A percentile compares a stretch with the other conserved stretches of the same genome.
These are phyloP conservation scores for Hylaeus volcanicus DNA, from an alignment of 1,140 invertebrate species.

Conservation along the genomic window DNA sequence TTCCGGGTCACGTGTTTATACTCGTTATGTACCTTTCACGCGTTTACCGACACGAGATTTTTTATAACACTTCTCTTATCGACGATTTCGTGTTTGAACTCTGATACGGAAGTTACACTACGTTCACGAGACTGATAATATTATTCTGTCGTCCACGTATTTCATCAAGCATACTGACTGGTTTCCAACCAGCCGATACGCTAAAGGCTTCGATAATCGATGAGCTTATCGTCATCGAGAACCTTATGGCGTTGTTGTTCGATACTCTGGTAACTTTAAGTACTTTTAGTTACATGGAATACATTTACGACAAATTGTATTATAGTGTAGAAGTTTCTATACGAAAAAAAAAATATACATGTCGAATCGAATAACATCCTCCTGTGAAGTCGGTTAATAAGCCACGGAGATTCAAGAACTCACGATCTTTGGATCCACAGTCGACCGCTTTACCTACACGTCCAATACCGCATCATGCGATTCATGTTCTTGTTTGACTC, in stretches of 20 bases:
- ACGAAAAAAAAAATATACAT: too few relatives aligned
- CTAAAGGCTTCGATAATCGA: constrained; percentile 74
- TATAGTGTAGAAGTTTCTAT: too few relatives aligned
- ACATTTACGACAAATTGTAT: too few relatives aligned
- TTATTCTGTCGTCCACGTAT: constrained; percentile 14
- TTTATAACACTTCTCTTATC: constrained; percentile 16
- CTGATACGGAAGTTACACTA: constrained; percentile 2
- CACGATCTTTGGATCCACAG: too few relatives aligned
- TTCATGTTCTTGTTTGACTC: too few relatives aligned
- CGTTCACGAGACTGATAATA: constrained; percentile 6
- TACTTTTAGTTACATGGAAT: neutral
- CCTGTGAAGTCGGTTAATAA: too few relatives aligned
- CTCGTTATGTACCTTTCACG: constrained; percentile 2
- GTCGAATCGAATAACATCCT: too few relatives aligned
- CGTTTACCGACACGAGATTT: constrained; percentile 10
- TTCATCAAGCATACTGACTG: constrained; percentile 24
- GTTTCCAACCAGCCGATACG: constrained; percentile 33
- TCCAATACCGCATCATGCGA: too few relatives aligned
- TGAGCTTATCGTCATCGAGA: constrained; percentile 52
- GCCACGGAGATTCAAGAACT: too few relatives aligned
- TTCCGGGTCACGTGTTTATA: neutral
- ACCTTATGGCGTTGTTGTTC: constrained; percentile 7
- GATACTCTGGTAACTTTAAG: neutral
- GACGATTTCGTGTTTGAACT: constrained; percentile 6
- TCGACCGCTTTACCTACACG: too few relatives aligned